phyloP scores from a whole-genome alignment of 2,888 invertebrate species.

The Panorpa germanica region DNA sequence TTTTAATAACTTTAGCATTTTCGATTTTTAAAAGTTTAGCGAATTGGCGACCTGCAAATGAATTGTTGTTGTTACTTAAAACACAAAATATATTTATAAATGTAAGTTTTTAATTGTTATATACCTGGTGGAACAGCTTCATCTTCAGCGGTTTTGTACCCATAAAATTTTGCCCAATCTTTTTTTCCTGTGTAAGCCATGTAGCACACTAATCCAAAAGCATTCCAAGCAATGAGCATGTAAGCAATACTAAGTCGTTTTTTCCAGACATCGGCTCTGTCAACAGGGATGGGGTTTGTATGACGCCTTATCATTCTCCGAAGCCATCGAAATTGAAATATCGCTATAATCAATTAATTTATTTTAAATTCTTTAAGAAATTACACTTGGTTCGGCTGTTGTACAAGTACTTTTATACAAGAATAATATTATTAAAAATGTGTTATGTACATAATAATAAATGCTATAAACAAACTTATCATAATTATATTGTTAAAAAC shows the following conservation, averaged over 20 bases:
- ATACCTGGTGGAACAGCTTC: constrained; percentile 33
- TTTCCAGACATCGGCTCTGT: constrained; percentile 38
- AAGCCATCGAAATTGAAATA: constrained; percentile 30
- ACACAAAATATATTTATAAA: neutral
- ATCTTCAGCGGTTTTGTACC: constrained; percentile 40
- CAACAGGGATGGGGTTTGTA: constrained; percentile 27
- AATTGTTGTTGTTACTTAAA: too few relatives aligned
- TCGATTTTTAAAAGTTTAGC: constrained; percentile 18
- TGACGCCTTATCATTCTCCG: constrained; percentile 26
- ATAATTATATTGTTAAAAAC: too few relatives aligned
- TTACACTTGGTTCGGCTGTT: too few relatives aligned
- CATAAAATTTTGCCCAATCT: constrained; percentile 48
- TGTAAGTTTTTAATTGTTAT: neutral
- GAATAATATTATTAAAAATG: too few relatives aligned
- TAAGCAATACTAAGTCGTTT: constrained; percentile 39
- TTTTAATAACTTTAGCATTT: constrained; percentile 21
- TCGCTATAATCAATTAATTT: too few relatives aligned
- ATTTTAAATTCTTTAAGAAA: too few relatives aligned
- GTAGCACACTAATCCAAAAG: constrained; percentile 42
- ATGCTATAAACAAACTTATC: too few relatives aligned
- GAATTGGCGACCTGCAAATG: constrained; percentile 16
- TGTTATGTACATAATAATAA: too few relatives aligned
- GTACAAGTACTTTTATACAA: too few relatives aligned
- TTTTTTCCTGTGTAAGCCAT: constrained; percentile 35
- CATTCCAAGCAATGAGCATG: constrained; percentile 50